Percentiles rank a stretch among this genome's conserved stretches.
phyloP scores from a whole-genome alignment of 2,797 vertebrate species.

The Clarias platycephalus region DNA sequence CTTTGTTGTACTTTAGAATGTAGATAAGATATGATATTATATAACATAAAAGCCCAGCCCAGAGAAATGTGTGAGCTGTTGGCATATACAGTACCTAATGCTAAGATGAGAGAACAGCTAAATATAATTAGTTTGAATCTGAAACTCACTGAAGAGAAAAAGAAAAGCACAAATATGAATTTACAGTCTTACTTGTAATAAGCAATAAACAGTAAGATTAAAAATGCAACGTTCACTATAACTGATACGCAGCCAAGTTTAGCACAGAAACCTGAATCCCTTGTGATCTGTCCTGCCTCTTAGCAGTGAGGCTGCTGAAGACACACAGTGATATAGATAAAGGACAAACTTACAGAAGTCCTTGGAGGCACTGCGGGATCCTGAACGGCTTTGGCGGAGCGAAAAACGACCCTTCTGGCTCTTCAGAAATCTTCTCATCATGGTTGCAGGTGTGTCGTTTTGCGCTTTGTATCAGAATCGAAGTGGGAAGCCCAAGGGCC shows the following conservation, averaged over 20 bases:
- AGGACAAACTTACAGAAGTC: constrained; percentile 83
- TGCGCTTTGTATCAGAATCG: constrained; percentile 64
- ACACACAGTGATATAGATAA: neutral
- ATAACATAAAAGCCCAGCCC: neutral
- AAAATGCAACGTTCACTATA: neutral
- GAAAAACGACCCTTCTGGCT: constrained; percentile 71
- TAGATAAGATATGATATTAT: neutral
- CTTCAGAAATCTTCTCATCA: constrained; percentile 73
- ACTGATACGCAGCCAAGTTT: neutral
- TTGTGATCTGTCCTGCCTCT: neutral
- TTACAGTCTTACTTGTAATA: neutral
- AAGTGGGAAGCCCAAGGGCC: constrained; percentile 33
- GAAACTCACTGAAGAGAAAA: neutral
- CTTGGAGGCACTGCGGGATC: constrained; percentile 73
- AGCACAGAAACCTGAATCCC: neutral
- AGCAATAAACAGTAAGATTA: neutral
- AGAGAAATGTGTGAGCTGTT: neutral
- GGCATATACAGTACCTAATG: neutral
- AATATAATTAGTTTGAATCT: neutral
- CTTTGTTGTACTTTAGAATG: neutral
- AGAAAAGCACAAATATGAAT: constrained; percentile 1
- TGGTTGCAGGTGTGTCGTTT: constrained; percentile 67
- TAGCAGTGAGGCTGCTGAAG: neutral
- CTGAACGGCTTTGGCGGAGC: constrained; percentile 72
- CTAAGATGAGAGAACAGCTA: neutral